phyloP scores from a whole-genome alignment of 2,797 vertebrate species.

The Lophotriccus pileatus region DNA sequence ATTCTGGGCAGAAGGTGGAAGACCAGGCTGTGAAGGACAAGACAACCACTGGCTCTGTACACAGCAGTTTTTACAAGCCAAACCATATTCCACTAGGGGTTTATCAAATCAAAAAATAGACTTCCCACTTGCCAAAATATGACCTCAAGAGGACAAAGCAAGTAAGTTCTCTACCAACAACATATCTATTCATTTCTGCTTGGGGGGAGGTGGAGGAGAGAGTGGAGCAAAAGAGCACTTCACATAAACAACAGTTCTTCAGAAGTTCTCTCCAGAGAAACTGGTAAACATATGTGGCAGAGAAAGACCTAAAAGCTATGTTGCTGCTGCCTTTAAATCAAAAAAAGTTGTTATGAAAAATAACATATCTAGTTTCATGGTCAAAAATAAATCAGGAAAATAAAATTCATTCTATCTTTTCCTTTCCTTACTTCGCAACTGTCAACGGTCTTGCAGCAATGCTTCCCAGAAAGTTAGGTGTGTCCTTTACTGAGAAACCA shows the following conservation, averaged over 20 bases:
- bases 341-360: neutral
- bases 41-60: constrained; percentile 3
- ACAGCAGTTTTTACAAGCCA: neutral
- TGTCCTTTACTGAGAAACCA: neutral
- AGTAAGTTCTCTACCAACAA: constrained; percentile 36
- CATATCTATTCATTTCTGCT: constrained; percentile 29
- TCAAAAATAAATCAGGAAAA: constrained; percentile 7
- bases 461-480: neutral
- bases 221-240: neutral
- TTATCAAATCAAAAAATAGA: constrained; percentile 47
- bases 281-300: neutral
- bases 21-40: neutral
- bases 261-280: constrained; percentile 18
- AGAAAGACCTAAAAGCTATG: neutral
- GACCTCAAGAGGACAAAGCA: constrained; percentile 33
- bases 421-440: neutral
- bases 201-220: neutral
- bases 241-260: constrained; percentile 8
- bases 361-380: neutral
- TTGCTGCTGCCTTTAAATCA: neutral
- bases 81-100: constrained; percentile 35
- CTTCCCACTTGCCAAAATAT: constrained; percentile 14
- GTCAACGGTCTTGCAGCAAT: neutral
- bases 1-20: constrained; percentile 21
- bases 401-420: neutral